Evolutionary conservation across 1,140 invertebrate species (phyloP), one percentile per base, ranked within the genome.

Genomic region (Hirudo medicinalis): DNA sequence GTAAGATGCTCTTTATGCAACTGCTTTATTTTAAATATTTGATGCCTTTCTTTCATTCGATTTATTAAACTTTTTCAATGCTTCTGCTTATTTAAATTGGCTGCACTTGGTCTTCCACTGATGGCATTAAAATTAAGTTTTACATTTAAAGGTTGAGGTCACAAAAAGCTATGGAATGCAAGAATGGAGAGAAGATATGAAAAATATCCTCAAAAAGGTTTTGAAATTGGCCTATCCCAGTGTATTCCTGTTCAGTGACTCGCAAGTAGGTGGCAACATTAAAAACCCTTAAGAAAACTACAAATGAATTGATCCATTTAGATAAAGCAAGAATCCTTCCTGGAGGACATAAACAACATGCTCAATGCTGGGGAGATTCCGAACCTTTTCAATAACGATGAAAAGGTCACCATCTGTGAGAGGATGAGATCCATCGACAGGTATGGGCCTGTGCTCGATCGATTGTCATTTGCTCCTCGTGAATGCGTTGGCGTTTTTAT

Each of bases 331-430:
- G 92, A 95, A 84, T 88, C 87, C 0, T 95, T 95, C 79, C 80
- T 96, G 54, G 93, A 96, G 83, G 93, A 96, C 78, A 88, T 96
- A 0, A 94, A 90, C 78, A 95, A 94, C 81, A 86, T 97, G 79
- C 82, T 97, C 19, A 95, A 94, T 81, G 89, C 90, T 13, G 93
- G 93, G 29, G 93, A 97, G 85, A 89, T 96, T 0, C 92, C 93
- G 0, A 95, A 95, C 82, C 85, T 97, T 69, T 97, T 91, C 78
- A 85, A 85, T 19, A 81, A 85, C 3, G 93, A 97, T 76, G 93
- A 97, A 78, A 92, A 92, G 80, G 86, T 87, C 20, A 92, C 96
- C 78, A 87, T 97, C 25, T 91, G 90, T 80, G 93, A 97, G 76
- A 95, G 91, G 83, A 96, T 97, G 91, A 84, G 89, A 77, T 84